Conservation (phyloP, 2,113 vertebrate species). For the Petromus typicus region DNA sequence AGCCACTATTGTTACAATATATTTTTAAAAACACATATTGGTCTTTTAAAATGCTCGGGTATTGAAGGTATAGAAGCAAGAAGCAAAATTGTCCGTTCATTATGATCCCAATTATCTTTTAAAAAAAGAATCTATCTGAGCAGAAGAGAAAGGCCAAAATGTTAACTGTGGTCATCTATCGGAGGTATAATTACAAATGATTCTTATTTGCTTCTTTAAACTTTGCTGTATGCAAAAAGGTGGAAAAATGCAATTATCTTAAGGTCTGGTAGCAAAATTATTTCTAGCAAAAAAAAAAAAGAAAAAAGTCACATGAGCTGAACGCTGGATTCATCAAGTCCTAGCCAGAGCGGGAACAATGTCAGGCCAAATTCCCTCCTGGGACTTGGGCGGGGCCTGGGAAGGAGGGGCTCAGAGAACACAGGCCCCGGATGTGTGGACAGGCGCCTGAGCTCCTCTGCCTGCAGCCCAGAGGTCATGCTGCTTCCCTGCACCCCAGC, state of each 20-base stretch:
- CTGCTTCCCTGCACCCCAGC: not conserved
- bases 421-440: fast-evolving
- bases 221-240: conserved; percentile 59
- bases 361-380: not conserved
- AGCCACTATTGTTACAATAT: not conserved
- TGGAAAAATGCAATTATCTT: conserved; percentile 58
- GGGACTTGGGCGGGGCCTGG: not conserved
- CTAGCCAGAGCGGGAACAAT: not conserved
- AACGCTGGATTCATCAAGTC: not conserved
- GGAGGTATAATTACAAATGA: conserved; percentile 62
- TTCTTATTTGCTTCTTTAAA: conserved; percentile 75
- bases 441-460: not conserved
- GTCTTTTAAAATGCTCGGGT: conserved; percentile 42
- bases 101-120: conserved; percentile 50
- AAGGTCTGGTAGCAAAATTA: conserved; percentile 15
- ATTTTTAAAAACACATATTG: conserved; percentile 38
- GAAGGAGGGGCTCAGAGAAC: not conserved
- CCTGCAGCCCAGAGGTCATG: not conserved
- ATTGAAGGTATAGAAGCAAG: not conserved
- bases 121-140: conserved; percentile 35
- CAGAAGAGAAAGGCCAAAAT: conserved; percentile 43
- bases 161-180: conserved; percentile 56
- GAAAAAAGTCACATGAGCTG: not conserved
- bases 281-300: not conserved
- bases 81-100: conserved; percentile 18